Percentiles rank a stretch among this genome's conserved stretches.
Conservation (phyloP, 1,140 invertebrate genomes). For the Micrasema longulum region DNA sequence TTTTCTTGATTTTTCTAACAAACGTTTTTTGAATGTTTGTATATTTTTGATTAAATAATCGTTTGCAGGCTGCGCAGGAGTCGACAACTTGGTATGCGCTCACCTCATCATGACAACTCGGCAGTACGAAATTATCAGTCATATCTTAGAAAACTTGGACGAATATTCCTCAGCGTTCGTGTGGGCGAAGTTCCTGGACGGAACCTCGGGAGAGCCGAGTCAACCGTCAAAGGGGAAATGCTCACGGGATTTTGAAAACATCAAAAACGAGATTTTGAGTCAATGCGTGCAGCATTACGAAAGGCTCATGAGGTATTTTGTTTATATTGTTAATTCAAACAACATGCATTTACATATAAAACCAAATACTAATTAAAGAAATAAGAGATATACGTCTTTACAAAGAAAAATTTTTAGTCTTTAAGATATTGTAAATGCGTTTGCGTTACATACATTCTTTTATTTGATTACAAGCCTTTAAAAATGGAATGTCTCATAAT, state of each 20-base stretch:
- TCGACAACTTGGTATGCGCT: slow-evolving; percentile 17
- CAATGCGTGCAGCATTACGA: slow-evolving; percentile 34
- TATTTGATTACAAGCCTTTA: too few relatives aligned
- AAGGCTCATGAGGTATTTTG: slow-evolving; percentile 37
- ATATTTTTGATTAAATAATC: neutral
- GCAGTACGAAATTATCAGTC: slow-evolving; percentile 37
- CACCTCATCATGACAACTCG: slow-evolving; percentile 36
- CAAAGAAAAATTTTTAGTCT: too few relatives aligned
- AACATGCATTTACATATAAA: too few relatives aligned
- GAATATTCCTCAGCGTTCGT: slow-evolving; percentile 18
- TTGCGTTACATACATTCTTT: too few relatives aligned
- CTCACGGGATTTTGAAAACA: neutral
- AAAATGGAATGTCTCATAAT: too few relatives aligned
- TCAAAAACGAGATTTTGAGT: slow-evolving; percentile 10
- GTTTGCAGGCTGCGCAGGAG: slow-evolving; percentile 15
- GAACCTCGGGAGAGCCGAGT: neutral
- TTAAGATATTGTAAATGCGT: too few relatives aligned
- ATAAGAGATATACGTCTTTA: too few relatives aligned
- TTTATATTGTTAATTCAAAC: too few relatives aligned
- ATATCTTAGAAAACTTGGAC: slow-evolving; percentile 34
- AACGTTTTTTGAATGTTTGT: too few relatives aligned
- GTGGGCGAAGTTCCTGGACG: neutral
- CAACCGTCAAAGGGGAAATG: neutral
- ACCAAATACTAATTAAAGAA: too few relatives aligned
- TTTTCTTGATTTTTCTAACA: too few relatives aligned